These are phyloP conservation scores for Rattus rattus DNA, from an alignment of 2,113 vertebrate species.

Conservation along the genomic window DNA sequence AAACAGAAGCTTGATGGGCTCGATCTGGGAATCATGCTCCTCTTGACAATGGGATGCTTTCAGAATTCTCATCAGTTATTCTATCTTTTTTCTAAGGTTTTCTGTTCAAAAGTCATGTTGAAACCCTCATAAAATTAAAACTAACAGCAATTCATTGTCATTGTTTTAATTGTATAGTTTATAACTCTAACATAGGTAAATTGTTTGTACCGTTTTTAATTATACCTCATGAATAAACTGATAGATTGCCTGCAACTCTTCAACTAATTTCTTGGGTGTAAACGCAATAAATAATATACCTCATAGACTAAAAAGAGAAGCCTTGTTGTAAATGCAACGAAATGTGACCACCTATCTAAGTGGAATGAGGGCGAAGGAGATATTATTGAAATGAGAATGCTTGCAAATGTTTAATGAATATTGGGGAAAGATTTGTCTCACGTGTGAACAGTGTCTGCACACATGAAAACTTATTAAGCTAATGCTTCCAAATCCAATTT, in stretches of 20 bases:
- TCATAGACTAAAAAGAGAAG: slow-evolving; percentile 32
- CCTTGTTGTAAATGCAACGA: slow-evolving; percentile 35
- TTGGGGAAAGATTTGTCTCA: slow-evolving; percentile 60
- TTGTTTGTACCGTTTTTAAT: neutral
- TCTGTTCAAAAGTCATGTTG: neutral
- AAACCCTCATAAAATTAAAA: neutral
- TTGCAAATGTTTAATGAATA: slow-evolving; percentile 66
- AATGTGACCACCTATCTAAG: slow-evolving; percentile 55
- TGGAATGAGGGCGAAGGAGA: slow-evolving; percentile 43
- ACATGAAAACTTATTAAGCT: slow-evolving; percentile 70
- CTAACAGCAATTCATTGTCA: neutral
- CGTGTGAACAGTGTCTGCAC: slow-evolving; percentile 57
- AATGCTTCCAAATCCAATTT: slow-evolving; percentile 75
- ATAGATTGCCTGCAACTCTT: neutral
- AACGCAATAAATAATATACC: slow-evolving; percentile 36
- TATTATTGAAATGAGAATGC: slow-evolving; percentile 60
- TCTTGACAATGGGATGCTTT: neutral
- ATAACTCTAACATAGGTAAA: slow-evolving; percentile 8
- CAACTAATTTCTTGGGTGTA: slow-evolving; percentile 41
- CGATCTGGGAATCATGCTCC: neutral
- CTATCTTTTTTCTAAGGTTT: neutral
- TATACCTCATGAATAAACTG: slow-evolving; percentile 11
- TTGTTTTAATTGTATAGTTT: neutral
- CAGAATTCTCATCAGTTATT: neutral
- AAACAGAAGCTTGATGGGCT: neutral